phyloP scores from a whole-genome alignment of 30 jellyfish, hydroid and myxozoan species.

The Rhopilema esculentum region DNA sequence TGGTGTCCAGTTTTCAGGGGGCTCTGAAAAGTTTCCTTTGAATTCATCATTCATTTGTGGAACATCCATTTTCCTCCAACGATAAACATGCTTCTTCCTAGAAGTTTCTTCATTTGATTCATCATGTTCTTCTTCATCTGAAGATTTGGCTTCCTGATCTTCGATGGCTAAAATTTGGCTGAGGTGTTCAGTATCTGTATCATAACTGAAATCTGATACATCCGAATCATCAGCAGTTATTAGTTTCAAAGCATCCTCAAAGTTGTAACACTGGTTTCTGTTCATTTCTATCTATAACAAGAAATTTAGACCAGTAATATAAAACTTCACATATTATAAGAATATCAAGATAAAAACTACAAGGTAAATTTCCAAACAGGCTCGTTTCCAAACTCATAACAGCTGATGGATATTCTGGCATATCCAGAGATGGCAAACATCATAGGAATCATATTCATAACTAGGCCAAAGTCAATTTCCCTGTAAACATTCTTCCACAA shows the following conservation, averaged over 20 bases:
- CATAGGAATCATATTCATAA: neutral
- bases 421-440: neutral
- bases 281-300: constrained; percentile 19
- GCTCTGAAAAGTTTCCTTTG: constrained; percentile 22
- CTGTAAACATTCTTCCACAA: neutral
- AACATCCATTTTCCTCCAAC: constrained; percentile 32
- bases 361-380: neutral
- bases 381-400: neutral
- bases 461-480: neutral
- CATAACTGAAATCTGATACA: constrained; percentile 44
- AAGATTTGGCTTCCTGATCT: constrained; percentile 14
- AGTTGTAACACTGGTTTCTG: constrained; percentile 6
- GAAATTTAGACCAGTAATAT: neutral
- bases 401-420: neutral
- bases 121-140: constrained; percentile 11
- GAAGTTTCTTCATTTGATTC: neutral
- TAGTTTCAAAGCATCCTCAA: constrained; percentile 42
- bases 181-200: constrained; percentile 19
- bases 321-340: neutral
- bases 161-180: constrained; percentile 7
- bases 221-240: constrained; percentile 32
- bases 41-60: constrained; percentile 21
- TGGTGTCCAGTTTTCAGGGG: constrained; percentile 58
- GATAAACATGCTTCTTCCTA: constrained; percentile 16
- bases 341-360: neutral